Base-by-base conservation (phyloP, 2,797 vertebrate genomes). In the Melanogrammus aeglefinus region DNA sequence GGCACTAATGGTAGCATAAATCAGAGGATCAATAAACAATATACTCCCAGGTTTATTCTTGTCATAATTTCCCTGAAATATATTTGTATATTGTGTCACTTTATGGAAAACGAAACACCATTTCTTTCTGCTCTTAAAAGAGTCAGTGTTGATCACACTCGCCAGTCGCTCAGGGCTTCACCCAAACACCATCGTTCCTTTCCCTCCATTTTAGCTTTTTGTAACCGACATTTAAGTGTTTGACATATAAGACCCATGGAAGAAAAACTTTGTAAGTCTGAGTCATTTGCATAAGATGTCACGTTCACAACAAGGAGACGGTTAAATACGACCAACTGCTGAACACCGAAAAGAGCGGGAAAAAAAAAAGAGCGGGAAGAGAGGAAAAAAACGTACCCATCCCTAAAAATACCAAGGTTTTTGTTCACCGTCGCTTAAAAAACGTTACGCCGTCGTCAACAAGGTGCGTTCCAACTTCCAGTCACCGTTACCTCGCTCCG, bases 401-500 rank as follows among this genome's bases (percentile, higher is more conserved):
- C n/a, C n/a, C n/a, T 31, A 31, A 39, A 39, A 39, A 39, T 6
- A 39, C 1, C 0, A 39, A 44, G 10, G 44, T 47, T 2, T 47
- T 14, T 14, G 2, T 47, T 47, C 44, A 14, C 44, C 4, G 14
- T 47, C 44, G 13, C 16, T 47, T 16, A 47, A 14, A 47, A 47
- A 47, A 4, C 44, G 44, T 8, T 47, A 14, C 16, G 51, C 12
- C 51, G 3, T 57, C 51, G 51, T n/a, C 51, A 18, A 6, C 51
- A 8, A 47, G 13, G 14, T 8, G 44, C 44, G 14, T 4, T 47
- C 0, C 83, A 73, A 75, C 85, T 77, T 77, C 89, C 84, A n/a
- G 80, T n/a, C 82, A 78, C 86, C 86, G 89, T 91, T 90, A 89
- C 86, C 83, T 27, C 3, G 83, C 90, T 81, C 76, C 77, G 47